Base-by-base conservation (phyloP, 2,888 invertebrate species). In the Eristalinus sepulchralis region DNA sequence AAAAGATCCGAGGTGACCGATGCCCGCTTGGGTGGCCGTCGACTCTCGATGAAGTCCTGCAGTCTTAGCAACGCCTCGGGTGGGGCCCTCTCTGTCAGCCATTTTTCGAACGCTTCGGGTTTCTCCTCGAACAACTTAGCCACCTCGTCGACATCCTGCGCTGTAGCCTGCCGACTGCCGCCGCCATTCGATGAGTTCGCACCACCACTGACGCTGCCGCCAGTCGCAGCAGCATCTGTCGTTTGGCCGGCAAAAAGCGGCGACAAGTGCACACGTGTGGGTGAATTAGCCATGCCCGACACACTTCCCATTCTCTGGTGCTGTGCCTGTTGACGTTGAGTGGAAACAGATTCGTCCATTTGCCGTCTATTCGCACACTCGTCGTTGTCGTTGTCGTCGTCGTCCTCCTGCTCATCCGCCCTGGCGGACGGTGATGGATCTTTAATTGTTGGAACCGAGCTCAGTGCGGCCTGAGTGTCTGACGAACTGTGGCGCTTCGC, bases 1-100 rank as follows among this genome's bases (percentile, higher is more conserved):
- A 97, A 97, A 88, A 97, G 94, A 91, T 97, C 97, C 88, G 97
- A 96, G 60, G 96, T 96, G 88, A 97, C 95, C 62, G 96, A 96
- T 62, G 96, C 95, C 84, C 96, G 94, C 88, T 95, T 94, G 9
- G 94, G 94, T 89, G 93, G 94, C 78, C 92, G 91, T 20, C 94
- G 94, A 9, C 93, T 93, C 53, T 94, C 94, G 73, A 94, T 94
- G 88, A 94, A 91, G 89, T 91, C 93, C 89, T 95, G 94, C 90
- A 96, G 91, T 89, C 94, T 93, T 88, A 94, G 93, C 88, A 95
- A 93, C 88, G 95, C 94, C 88, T 96, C 96, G 1, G 94, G 93
- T 79, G 94, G 94, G 9, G 97, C 97, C 90, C 95, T 95, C 89
- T 97, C 96, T 75, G 94, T 94, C 88, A 97, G 93, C 96, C 97